phyloP scores from a whole-genome alignment of 2,797 vertebrate species.

The Apodemus agrarius region DNA sequence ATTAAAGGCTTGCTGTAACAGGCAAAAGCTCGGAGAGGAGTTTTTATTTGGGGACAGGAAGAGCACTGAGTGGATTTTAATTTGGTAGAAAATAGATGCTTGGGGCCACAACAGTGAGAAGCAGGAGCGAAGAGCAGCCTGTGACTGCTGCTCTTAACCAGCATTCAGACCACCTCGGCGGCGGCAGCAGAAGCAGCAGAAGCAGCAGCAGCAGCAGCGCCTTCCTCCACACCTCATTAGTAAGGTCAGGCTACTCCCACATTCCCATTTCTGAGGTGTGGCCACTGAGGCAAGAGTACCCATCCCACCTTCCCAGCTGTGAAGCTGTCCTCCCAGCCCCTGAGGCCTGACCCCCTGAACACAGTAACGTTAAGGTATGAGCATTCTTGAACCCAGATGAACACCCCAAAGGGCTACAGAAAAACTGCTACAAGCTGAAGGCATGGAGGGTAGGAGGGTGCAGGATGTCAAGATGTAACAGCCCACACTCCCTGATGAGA shows the following conservation, averaged over 20 bases:
- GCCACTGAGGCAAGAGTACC: constrained; percentile 24
- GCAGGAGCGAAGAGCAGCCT: constrained; percentile 58
- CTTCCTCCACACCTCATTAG: constrained; percentile 22
- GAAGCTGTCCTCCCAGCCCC: background rate
- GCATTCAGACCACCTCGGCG: background rate
- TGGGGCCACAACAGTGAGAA: constrained; percentile 71
- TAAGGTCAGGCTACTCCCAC: background rate
- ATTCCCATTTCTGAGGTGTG: background rate
- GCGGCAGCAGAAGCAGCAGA: too few species aligned
- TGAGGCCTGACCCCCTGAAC: background rate
- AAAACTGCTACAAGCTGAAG: background rate
- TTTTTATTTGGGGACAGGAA: constrained; percentile 69
- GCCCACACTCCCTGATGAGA: background rate
- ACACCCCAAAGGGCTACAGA: background rate
- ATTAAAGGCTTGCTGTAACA: constrained; percentile 73
- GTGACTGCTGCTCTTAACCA: constrained; percentile 31
- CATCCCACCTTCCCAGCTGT: background rate
- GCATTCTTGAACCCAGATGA: background rate
- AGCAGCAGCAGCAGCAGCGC: too few species aligned
- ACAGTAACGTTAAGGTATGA: background rate
- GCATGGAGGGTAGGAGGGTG: too few species aligned
- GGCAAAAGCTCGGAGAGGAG: constrained; percentile 66
- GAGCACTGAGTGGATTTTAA: constrained; percentile 77
- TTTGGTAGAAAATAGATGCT: constrained; percentile 77
- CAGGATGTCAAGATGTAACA: background rate